These are phyloP conservation scores for Argynnis bischoffii DNA, from an alignment of 2,888 invertebrate genomes.

Conservation along the genomic window DNA sequence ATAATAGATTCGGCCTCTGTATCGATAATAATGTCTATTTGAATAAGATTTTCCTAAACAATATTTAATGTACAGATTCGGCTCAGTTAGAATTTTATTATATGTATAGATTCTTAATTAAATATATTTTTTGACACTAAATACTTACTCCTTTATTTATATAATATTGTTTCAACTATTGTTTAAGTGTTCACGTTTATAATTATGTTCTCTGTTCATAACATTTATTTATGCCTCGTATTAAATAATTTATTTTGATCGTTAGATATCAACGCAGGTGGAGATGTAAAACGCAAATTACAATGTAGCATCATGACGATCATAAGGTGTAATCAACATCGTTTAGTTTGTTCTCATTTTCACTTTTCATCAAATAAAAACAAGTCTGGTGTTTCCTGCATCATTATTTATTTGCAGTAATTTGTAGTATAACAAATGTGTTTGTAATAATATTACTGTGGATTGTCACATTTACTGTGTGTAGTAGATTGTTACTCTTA, in stretches of 20 bases:
- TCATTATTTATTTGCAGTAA: conserved; percentile 34
- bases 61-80: too few species aligned
- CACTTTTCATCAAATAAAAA: conserved; percentile 19
- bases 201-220: not conserved
- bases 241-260: conserved; percentile 9
- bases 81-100: too few species aligned
- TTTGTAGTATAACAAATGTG: conserved; percentile 45
- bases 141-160: too few species aligned
- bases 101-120: too few species aligned
- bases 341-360: conserved; percentile 23
- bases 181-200: too few species aligned
- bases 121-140: too few species aligned
- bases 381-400: conserved; percentile 19
- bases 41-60: too few species aligned
- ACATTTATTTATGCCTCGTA: not conserved
- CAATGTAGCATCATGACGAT: conserved; percentile 11
- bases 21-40: too few species aligned
- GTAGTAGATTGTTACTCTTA: not conserved
- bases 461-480: conserved; percentile 33
- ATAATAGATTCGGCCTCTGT: too few species aligned
- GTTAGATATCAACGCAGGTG: conserved; percentile 14
- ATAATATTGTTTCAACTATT: too few species aligned
- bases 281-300: conserved; percentile 15
- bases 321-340: conserved; percentile 4
- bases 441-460: conserved; percentile 47